Conservation (phyloP, 2,888 invertebrate genomes). For the Philaethria dido region DNA sequence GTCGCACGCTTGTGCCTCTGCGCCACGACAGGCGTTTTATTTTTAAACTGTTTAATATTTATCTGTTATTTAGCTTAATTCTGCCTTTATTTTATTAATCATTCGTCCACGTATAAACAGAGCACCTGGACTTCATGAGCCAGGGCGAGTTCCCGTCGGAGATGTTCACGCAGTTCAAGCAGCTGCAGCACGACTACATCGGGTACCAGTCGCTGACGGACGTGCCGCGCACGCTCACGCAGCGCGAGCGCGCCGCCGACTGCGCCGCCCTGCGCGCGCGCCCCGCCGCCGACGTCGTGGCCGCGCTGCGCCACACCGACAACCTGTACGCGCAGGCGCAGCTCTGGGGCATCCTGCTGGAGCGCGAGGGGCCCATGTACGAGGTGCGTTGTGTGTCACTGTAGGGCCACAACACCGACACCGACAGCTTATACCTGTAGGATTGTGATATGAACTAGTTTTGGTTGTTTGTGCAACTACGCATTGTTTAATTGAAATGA, state of each 20-base stretch:
- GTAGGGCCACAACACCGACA: no score
- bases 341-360: conserved; percentile 91
- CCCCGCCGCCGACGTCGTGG: conserved; percentile 89
- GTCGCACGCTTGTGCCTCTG: no score
- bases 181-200: conserved; percentile 95
- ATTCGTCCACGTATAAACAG: conserved; percentile 80
- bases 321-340: conserved; percentile 92
- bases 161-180: conserved; percentile 92
- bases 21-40: no score
- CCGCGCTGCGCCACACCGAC: conserved; percentile 86
- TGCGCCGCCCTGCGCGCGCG: conserved; percentile 85
- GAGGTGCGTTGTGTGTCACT: no score
- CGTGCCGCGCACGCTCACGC: conserved; percentile 92
- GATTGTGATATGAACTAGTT: no score
- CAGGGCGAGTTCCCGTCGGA: conserved; percentile 89
- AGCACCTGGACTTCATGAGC: conserved; percentile 98
- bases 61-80: no score
- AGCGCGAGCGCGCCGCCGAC: conserved; percentile 86
- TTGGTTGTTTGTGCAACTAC: no score
- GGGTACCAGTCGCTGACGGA: conserved; percentile 98
- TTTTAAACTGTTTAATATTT: no score
- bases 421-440: no score
- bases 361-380: conserved; percentile 91
- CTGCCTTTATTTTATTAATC: no score
- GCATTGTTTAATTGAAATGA: no score